Evolutionary conservation across 64 coral and sea anemone species (phyloP).

Genomic region (Pachyseris speciosa): DNA sequence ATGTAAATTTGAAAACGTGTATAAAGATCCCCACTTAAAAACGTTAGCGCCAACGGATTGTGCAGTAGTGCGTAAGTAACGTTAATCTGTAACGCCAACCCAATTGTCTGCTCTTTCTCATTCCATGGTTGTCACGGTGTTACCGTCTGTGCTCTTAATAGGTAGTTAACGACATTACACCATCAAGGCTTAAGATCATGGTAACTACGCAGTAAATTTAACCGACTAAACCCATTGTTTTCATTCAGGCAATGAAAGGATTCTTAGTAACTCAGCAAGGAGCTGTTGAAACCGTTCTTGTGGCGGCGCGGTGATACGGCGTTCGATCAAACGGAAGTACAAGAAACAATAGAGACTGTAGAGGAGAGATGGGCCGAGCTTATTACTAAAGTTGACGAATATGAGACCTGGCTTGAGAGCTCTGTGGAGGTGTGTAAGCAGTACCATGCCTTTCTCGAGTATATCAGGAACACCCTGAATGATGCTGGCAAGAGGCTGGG

Average conservation of each 20-base stretch:
- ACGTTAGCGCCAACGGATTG: too few relatives aligned
- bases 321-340: conserved; percentile 82
- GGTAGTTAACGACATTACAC: too few relatives aligned
- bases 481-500: conserved; percentile 52
- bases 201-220: background rate
- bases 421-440: conserved; percentile 72
- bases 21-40: too few relatives aligned
- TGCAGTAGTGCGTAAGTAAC: too few relatives aligned
- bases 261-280: conserved; percentile 83
- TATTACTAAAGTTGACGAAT: conserved; percentile 70
- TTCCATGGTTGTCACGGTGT: background rate
- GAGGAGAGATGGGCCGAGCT: conserved; percentile 75
- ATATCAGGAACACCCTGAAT: conserved; percentile 69
- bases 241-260: conserved; percentile 88
- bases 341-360: conserved; percentile 77
- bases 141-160: too few relatives aligned
- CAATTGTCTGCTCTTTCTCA: background rate
- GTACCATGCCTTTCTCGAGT: conserved; percentile 50
- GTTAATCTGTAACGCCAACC: too few relatives aligned
- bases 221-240: background rate
- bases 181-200: too few relatives aligned
- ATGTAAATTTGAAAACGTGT: too few relatives aligned
- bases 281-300: conserved; percentile 66
- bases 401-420: conserved; percentile 85
- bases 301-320: conserved; percentile 57